Conservation (phyloP, 2,113 vertebrate genomes). For the Morone chrysops region DNA sequence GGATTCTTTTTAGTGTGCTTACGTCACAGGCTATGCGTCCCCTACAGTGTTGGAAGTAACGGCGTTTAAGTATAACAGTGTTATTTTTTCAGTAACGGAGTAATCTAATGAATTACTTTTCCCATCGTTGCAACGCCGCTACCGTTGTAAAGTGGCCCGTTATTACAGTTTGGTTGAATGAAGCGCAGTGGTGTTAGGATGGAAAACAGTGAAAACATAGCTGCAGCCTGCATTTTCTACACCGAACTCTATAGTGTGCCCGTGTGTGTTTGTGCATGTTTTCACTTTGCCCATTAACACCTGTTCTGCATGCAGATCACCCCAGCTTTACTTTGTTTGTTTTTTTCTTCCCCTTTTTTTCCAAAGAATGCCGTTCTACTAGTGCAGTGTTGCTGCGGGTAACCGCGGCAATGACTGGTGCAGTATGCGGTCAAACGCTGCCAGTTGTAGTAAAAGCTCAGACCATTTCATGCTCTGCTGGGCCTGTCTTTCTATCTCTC, state of each 20-base stretch:
- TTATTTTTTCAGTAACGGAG: too few species aligned
- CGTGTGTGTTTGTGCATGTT: slow-evolving; percentile 14
- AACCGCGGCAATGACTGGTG: slow-evolving; percentile 65
- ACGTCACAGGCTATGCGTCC: too few species aligned
- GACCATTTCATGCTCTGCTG: slow-evolving; percentile 74
- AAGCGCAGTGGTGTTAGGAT: too few species aligned
- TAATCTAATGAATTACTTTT: too few species aligned
- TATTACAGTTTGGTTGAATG: too few species aligned
- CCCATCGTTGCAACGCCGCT: too few species aligned
- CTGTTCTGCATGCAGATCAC: slow-evolving; percentile 54
- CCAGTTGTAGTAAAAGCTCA: slow-evolving; percentile 78
- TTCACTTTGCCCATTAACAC: slow-evolving; percentile 51
- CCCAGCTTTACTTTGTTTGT: slow-evolving; percentile 2
- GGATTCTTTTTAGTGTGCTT: too few species aligned
- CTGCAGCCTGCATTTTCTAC: neutral
- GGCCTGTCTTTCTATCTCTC: slow-evolving; percentile 45
- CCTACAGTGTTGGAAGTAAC: too few species aligned
- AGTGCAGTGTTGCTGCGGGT: slow-evolving; percentile 70
- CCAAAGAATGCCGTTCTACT: slow-evolving; percentile 46
- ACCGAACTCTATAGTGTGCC: neutral
- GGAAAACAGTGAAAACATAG: too few species aligned
- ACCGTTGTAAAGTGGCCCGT: too few species aligned
- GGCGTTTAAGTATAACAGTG: too few species aligned
- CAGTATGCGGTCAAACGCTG: slow-evolving; percentile 70
- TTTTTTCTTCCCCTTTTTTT: neutral